These are phyloP conservation scores for Salmo trutta DNA, from an alignment of 2,797 vertebrate genomes.

Conservation along the genomic window DNA sequence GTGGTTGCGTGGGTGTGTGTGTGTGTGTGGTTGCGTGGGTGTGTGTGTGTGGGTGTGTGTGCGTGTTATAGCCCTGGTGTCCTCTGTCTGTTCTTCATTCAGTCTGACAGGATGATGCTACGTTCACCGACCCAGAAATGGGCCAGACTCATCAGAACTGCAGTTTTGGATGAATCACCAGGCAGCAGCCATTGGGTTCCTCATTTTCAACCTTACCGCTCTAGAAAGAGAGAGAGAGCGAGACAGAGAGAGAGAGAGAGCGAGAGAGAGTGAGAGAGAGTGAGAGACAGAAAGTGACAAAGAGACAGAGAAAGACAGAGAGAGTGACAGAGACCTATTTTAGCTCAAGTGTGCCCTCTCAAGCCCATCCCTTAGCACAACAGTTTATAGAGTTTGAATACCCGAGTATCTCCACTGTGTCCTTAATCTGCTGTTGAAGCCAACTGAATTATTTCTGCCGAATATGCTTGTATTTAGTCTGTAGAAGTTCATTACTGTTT, in stretches of 20 bases:
- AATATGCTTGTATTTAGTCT: neutral
- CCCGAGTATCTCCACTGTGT: neutral
- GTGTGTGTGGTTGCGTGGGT: too few species aligned
- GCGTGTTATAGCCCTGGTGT: slow-evolving; percentile 5
- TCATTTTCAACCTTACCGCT: slow-evolving; percentile 18
- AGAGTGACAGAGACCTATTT: too few species aligned
- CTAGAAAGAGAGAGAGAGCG: neutral
- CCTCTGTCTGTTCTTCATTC: slow-evolving; percentile 57
- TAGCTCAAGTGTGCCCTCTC: neutral
- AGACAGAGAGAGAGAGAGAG: too few species aligned
- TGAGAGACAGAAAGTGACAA: too few species aligned
- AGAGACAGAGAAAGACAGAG: neutral
- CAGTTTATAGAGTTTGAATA: neutral
- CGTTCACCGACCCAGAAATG: slow-evolving; percentile 79
- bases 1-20: too few species aligned
- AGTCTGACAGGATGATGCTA: slow-evolving; percentile 43
- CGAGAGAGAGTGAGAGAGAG: too few species aligned
- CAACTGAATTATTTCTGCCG: neutral
- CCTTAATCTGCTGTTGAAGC: neutral
- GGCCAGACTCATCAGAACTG: slow-evolving; percentile 76
- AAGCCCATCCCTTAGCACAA: too few species aligned
- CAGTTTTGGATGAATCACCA: slow-evolving; percentile 74
- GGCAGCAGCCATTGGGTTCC: slow-evolving; percentile 60
- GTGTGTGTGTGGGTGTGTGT: too few species aligned
- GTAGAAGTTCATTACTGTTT: too few species aligned